Percentiles rank a stretch among this genome's conserved stretches.
phyloP scores from a whole-genome alignment of 2,888 invertebrate genomes.

The Campoplex nolae region DNA sequence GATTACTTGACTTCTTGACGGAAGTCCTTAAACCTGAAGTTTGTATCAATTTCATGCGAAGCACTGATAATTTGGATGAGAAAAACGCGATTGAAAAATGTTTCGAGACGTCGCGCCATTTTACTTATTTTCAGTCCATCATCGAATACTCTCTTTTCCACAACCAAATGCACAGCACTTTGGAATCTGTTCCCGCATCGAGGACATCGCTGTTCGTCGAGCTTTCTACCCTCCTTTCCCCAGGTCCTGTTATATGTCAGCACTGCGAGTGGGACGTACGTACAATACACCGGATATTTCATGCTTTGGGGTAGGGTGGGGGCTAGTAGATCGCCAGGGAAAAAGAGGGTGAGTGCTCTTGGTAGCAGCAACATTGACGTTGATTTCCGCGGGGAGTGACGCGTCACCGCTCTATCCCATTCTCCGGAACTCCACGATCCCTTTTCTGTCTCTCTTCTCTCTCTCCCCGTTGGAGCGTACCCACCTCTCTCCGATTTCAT shows the following conservation, averaged over 20 bases:
- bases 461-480: neutral
- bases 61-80: too few relatives aligned
- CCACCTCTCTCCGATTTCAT: conserved; percentile 25
- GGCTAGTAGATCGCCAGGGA: conserved; percentile 49
- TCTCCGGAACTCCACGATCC: conserved; percentile 31
- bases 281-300: conserved; percentile 81
- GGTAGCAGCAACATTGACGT: conserved; percentile 74
- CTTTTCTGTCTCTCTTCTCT: neutral
- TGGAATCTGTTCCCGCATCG: conserved; percentile 54
- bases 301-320: conserved; percentile 36
- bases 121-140: too few relatives aligned
- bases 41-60: too few relatives aligned
- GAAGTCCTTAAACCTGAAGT: too few relatives aligned
- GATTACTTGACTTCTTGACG: too few relatives aligned
- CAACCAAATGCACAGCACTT: conserved; percentile 21
- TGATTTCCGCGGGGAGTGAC: conserved; percentile 82
- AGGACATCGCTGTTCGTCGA: conserved; percentile 39
- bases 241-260: conserved; percentile 68
- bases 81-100: too few relatives aligned
- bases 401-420: conserved; percentile 71
- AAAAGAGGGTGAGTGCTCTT: conserved; percentile 68
- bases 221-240: conserved; percentile 48
- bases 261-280: conserved; percentile 69
- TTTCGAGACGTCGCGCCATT: too few relatives aligned
- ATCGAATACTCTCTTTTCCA: neutral